Base-by-base conservation (phyloP, 2,113 vertebrate genomes). In the Athene noctua region DNA sequence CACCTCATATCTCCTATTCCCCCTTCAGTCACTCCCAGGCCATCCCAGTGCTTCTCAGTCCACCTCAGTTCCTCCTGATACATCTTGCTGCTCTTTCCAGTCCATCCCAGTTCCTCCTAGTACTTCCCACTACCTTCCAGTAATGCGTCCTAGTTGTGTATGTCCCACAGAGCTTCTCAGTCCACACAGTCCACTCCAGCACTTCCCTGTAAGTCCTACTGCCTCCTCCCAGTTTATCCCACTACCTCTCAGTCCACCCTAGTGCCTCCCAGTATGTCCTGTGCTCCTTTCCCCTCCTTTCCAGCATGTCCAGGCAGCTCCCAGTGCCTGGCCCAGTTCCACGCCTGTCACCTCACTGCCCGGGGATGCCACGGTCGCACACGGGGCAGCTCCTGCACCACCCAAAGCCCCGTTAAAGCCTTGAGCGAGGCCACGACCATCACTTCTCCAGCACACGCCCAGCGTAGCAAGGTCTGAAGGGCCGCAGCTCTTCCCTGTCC, bases 361-460 rank as follows among this genome's bases (percentile, higher is more conserved):
- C 0, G 0, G 19, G 19, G 16, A 1, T 86, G 49, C 29, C 26
- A 4, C 2, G 0, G 30, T 80, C 2, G 0, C 29, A 10, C 3
- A 2, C 0, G 2, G 23, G 34, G 49, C 52, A 51, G 17, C 66
- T 86, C 29, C 29, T 17, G 27, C 27, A 15, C 4, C 36, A 6
- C 10, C n/a, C 29, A 1, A 18, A 18, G 19, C 34, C 36, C 61
- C 1, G 0, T 12, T 26, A 27, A 61, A 42, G 21, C 55, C 65
- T 40, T 1, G 2, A 34, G 15, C 0, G 29, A 12, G 5, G 46
- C 57, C 32, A 2, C 0, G 2, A 9, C 47, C 4, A 6, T 16
- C 0, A 2, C 58, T 58, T 15, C 58, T 23, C 9, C 42, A 12
- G 40, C 0, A 2, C 54, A 2, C 4, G 1, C 15, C 13, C 32